Evolutionary conservation across 1,140 invertebrate species (phyloP), one percentile per base, ranked within the genome.

Genomic region (Reticulitermes speratus): DNA sequence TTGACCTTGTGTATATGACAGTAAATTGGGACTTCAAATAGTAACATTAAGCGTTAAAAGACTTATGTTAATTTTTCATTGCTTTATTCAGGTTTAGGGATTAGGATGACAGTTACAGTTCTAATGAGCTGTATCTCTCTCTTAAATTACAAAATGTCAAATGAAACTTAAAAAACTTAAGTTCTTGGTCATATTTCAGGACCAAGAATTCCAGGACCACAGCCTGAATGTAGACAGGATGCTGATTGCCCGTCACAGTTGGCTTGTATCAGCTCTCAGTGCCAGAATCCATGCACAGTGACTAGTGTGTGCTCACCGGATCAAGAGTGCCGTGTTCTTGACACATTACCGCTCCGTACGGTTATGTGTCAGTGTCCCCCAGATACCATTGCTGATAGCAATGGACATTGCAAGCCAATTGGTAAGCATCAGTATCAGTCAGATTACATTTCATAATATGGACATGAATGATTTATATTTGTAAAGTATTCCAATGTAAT

Each of bases 361-460:
- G 94, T 97, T 86, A 95, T 96, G 86, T 97, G 96, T 88, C 93
- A 95, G 88, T 97, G 96, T 91, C 96, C 96, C 65, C 92, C 94
- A 9, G 95, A 97, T 88, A 95, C 94, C 0, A 92, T 95, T 19
- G 92, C 93, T 0, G 94, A 95, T 87, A 89, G 90, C 23, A 93
- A 93, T 82, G 95, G 95, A 87, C 92, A 92, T 85, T 96, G 95
- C 89, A 93, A 92, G 87, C 91, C 92, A 38, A 94, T 95, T 44
- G 90, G 92, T 93, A 90, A 88, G 88, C 87, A n/a, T 32, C 48
- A 88, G 88, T 87, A n/a, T 32, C 83, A 48, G n/a, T 9, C 7
- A 14, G 8, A 21, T 23, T 44, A 16, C 82, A 83, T 83, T 55
- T 55, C 9, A 82, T 21, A 82, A 44, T 82, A 30, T 44, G 21